These are phyloP conservation scores for Porites evermanni DNA, from an alignment of 92 coral and sea anemone genomes.

Conservation along the genomic window DNA sequence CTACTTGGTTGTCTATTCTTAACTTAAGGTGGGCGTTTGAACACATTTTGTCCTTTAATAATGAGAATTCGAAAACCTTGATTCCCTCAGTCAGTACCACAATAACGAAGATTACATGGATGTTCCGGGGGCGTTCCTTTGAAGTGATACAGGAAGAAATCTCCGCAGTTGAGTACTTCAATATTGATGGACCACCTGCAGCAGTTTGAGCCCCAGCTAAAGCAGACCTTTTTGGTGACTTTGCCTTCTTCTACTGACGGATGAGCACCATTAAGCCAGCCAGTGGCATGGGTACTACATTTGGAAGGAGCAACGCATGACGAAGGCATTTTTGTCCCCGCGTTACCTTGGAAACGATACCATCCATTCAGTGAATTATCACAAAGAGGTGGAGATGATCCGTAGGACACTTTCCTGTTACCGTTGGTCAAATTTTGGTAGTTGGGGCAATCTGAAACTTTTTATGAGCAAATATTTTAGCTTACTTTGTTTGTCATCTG, in stretches of 20 bases:
- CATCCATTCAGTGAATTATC: neutral
- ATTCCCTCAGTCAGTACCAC: conserved; percentile 5
- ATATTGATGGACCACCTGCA: conserved; percentile 10
- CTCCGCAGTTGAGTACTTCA: conserved; percentile 12
- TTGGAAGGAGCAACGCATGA: neutral
- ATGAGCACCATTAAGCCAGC: conserved; percentile 36
- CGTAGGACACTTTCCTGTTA: neutral
- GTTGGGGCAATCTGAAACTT: neutral
- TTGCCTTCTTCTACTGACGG: conserved; percentile 8
- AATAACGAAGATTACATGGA: conserved; percentile 23
- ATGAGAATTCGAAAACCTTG: too few relatives aligned
- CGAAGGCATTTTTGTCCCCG: conserved; percentile 10
- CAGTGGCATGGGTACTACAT: conserved; percentile 20
- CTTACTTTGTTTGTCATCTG: neutral
- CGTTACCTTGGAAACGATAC: conserved; percentile 31
- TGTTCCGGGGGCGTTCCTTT: neutral
- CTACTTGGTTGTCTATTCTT: too few relatives aligned
- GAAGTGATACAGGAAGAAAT: conserved; percentile 14
- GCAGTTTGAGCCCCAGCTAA: conserved; percentile 4
- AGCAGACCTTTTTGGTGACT: conserved; percentile 30
- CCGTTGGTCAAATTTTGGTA: neutral
- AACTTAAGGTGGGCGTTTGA: too few relatives aligned
- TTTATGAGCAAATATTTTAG: neutral
- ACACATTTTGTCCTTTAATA: too few relatives aligned
- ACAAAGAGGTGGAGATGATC: neutral